Conservation (phyloP, 2,888 invertebrate species). For the Stegana nigrithorax region DNA sequence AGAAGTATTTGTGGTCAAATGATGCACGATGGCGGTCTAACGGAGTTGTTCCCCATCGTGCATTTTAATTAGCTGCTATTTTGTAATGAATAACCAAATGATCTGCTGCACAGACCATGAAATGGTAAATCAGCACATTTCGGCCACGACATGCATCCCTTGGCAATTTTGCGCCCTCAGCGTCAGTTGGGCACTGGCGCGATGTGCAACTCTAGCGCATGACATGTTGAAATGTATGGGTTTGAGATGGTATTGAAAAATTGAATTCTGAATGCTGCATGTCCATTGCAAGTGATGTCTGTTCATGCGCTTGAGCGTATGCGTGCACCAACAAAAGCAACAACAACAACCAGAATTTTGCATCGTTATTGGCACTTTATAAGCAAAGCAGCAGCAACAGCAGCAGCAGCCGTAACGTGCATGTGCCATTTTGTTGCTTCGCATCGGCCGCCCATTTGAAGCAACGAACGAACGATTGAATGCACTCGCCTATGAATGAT, state of each 20-base stretch:
- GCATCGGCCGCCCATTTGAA: no score
- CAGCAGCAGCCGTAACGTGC: not conserved
- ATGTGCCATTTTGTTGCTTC: slow-evolving; percentile 4
- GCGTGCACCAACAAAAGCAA: slow-evolving; percentile 29
- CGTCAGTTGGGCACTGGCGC: slow-evolving; percentile 30
- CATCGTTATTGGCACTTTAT: slow-evolving; percentile 50
- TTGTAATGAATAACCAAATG: no score
- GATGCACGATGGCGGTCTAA: no score
- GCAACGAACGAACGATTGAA: slow-evolving; percentile 41
- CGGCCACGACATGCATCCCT: slow-evolving; percentile 5
- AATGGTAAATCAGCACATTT: no score
- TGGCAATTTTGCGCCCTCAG: slow-evolving; percentile 21
- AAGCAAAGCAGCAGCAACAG: slow-evolving; percentile 4
- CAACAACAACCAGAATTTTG: not conserved
- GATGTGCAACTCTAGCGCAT: slow-evolving; percentile 40
- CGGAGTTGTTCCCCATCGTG: no score
- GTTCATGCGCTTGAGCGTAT: slow-evolving; percentile 16
- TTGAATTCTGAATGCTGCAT: slow-evolving; percentile 57
- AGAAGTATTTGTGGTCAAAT: no score
- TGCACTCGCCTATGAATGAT: slow-evolving; percentile 56
- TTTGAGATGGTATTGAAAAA: slow-evolving; percentile 39
- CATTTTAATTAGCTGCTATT: no score
- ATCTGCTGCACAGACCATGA: no score
- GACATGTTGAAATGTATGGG: slow-evolving; percentile 50
- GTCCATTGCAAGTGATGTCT: slow-evolving; percentile 33